Evolutionary conservation across 2,797 vertebrate genomes (phyloP), one percentile per base, ranked within the genome.

Genomic region (Peromyscus eremicus): DNA sequence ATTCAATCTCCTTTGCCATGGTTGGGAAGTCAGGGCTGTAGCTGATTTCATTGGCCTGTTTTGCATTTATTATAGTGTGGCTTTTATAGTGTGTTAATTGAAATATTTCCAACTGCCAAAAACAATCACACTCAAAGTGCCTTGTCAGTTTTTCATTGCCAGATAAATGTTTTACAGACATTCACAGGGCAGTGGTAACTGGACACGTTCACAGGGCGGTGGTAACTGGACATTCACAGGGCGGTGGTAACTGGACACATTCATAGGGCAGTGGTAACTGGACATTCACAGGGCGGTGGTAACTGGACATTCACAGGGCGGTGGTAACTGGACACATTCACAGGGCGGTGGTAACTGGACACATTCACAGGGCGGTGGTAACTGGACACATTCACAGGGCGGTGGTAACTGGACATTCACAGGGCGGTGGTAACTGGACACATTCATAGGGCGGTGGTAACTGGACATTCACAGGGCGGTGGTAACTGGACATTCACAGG

Each of bases 41-140:
- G 95, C 95, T 97, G 96, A 98, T 97, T 98, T 98, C 95, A 98
- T 76, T 97, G 97, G 97, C 95, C 98, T 98, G 98, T 98, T 97
- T 98, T 97, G 95, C 97, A 97, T 98, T 98, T 98, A 98, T 97
- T 97, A 95, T 97, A 97, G 97, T 98, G 97, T 97, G 96, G 73
- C 87, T 98, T 88, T 98, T 0, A 5, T 89, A 97, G 98, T 95
- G 97, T 98, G 97, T 97, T 98, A 98, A 98, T 97, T 98, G 97
- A 98, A 98, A 98, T 98, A 94, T 97, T n/a, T 97, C 91, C 95
- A 97, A 97, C 96, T 98, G 97, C 97, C 97, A 96, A 97, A 98
- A 97, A 68, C 97, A 98, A 85, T 98, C 98, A 98, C 80, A 88
- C 75, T 98, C 96, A 95, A 95, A 94, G 93, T 68, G 85, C 82